phyloP scores from a whole-genome alignment of 1,140 invertebrate species.

The Thaumatotibia leucotreta region DNA sequence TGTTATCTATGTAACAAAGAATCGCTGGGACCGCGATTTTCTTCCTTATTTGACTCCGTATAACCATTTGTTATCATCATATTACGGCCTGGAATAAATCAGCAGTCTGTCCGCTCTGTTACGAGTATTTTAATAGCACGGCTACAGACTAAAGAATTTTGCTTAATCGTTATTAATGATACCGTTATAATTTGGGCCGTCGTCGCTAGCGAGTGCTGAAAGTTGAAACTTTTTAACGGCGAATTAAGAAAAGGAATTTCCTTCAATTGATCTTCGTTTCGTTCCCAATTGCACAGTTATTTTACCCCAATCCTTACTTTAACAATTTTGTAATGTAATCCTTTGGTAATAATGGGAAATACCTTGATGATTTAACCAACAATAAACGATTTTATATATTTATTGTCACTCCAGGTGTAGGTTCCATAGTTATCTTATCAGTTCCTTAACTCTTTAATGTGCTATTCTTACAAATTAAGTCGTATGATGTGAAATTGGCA shows the following conservation, averaged over 20 bases:
- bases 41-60: background rate
- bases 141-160: background rate
- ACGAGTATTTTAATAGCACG: background rate
- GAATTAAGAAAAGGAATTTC: background rate
- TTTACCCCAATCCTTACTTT: too few relatives aligned
- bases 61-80: background rate
- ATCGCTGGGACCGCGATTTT: background rate
- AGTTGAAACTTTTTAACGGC: background rate
- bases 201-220: background rate
- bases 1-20: background rate
- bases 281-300: too few relatives aligned
- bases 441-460: too few relatives aligned
- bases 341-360: too few relatives aligned
- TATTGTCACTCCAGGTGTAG: too few relatives aligned
- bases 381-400: too few relatives aligned
- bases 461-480: too few relatives aligned
- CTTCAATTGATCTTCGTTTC: background rate
- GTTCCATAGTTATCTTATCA: too few relatives aligned
- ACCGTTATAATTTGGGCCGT: background rate
- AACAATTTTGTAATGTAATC: too few relatives aligned
- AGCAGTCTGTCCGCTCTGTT: background rate
- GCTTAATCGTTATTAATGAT: slow-evolving; percentile 7
- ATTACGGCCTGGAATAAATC: background rate
- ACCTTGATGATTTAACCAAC: too few relatives aligned
- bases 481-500: too few relatives aligned